Percentiles rank a stretch among this genome's conserved stretches.
Evolutionary conservation across 2,797 vertebrate species (phyloP).

Genomic region (Danio albolineatus): DNA sequence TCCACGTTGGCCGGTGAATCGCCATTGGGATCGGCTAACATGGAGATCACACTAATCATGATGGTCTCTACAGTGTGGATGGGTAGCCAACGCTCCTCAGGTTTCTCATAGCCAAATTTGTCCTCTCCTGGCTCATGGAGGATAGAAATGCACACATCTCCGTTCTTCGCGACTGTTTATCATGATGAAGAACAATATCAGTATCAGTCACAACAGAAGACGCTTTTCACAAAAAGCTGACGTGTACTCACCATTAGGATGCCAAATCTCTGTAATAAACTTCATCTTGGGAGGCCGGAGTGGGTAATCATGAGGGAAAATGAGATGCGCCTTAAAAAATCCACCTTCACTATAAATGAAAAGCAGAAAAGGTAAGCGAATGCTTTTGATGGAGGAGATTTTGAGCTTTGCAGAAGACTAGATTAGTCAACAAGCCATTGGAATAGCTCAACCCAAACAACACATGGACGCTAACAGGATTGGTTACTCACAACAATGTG

Average conservation of each 20-base stretch:
- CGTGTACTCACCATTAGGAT: conserved; percentile 76
- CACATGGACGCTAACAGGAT: conserved; percentile 3
- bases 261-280: conserved; percentile 82
- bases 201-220: background rate
- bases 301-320: conserved; percentile 79
- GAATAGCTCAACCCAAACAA: background rate
- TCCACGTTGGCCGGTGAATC: conserved; percentile 99
- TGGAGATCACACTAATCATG: conserved; percentile 99
- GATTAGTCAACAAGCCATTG: background rate
- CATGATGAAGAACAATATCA: conserved; percentile 35
- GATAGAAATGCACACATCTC: conserved; percentile 99
- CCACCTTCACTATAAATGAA: conserved; percentile 75
- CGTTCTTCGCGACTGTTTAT: conserved; percentile 93
- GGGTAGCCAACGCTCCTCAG: conserved; percentile 98
- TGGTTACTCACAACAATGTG: conserved; percentile 77
- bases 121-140: conserved; percentile 99
- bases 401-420: background rate
- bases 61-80: conserved; percentile 99
- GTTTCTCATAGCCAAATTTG: conserved; percentile 99
- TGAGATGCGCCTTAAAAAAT: conserved; percentile 81
- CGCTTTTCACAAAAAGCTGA: background rate
- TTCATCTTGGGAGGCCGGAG: conserved; percentile 81
- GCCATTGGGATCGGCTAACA: conserved; percentile 98
- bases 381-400: background rate
- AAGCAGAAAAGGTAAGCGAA: conserved; percentile 1